Evolutionary conservation across 2,113 vertebrate species (phyloP).

Genomic region (Xiphophorus couchianus): DNA sequence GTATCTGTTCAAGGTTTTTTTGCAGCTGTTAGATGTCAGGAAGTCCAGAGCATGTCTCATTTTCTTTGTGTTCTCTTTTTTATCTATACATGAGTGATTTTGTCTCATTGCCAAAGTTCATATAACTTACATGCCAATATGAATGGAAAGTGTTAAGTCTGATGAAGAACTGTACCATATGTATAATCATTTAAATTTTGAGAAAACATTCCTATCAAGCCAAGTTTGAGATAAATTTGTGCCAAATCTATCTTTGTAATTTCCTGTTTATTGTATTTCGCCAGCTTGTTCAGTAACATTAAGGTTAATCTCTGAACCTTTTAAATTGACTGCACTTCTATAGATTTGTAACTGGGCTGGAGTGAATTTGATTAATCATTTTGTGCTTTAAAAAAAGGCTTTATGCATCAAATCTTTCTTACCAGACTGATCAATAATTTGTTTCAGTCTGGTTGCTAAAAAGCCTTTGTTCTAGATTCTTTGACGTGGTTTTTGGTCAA

Average conservation of each 20-base stretch:
- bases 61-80: constrained; percentile 2
- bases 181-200: constrained; percentile 14
- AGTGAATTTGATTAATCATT: background rate
- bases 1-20: constrained; percentile 12
- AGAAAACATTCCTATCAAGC: constrained; percentile 26
- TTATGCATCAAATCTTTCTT: constrained; percentile 43
- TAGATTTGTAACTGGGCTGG: background rate
- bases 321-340: background rate
- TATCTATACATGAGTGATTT: constrained; percentile 21
- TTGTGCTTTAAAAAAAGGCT: background rate
- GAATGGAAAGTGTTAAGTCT: background rate
- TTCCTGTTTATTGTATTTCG: background rate
- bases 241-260: background rate
- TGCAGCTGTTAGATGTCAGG: constrained; percentile 18
- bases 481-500: constrained; percentile 55
- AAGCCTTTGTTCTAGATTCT: constrained; percentile 54
- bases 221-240: background rate
- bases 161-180: no score
- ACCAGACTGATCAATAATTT: constrained; percentile 60
- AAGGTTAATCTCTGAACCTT: constrained; percentile 5
- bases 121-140: background rate
- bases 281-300: constrained; percentile 1
- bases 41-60: constrained; percentile 6
- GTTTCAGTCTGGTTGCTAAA: constrained; percentile 48
- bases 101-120: background rate